These are phyloP conservation scores for Troilus luridus DNA, from an alignment of 2,888 invertebrate species.

Conservation along the genomic window DNA sequence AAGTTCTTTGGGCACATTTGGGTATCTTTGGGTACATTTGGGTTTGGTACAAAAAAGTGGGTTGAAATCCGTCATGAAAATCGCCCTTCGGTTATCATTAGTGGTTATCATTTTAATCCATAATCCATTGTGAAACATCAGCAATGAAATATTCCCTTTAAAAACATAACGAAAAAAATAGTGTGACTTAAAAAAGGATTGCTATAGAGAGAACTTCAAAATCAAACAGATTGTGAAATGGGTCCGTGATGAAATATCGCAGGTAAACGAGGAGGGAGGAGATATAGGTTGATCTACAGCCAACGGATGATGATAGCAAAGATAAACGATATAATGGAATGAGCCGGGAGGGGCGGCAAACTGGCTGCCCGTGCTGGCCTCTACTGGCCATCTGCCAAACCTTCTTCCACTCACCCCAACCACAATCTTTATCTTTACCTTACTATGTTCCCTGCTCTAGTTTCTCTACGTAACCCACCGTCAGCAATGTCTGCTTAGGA, in stretches of 20 bases:
- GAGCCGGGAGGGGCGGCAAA: not conserved
- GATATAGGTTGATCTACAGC: constrained; percentile 4
- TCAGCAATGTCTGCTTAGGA: not conserved
- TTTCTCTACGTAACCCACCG: not conserved
- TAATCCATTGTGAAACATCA: too few relatives aligned
- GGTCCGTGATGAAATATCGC: constrained; percentile 2
- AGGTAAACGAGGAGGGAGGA: constrained; percentile 13
- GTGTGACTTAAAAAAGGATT: not conserved
- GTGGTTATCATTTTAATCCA: too few relatives aligned
- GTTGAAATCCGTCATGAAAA: too few relatives aligned
- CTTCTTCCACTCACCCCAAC: not conserved
- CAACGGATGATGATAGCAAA: not conserved
- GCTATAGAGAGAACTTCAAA: not conserved
- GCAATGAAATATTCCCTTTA: too few relatives aligned
- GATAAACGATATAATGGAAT: constrained; percentile 33
- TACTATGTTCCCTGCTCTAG: not conserved
- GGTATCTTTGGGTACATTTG: too few relatives aligned
- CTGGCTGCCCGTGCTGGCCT: not conserved
- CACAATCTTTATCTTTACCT: not conserved
- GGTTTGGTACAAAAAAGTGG: too few relatives aligned
- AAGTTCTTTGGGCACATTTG: too few relatives aligned
- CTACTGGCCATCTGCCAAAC: not conserved
- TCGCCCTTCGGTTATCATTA: too few relatives aligned
- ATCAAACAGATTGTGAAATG: constrained; percentile 6
- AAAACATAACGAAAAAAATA: not conserved